Base-by-base conservation (phyloP, 2,113 vertebrate genomes). In the Crotalus helleri region DNA sequence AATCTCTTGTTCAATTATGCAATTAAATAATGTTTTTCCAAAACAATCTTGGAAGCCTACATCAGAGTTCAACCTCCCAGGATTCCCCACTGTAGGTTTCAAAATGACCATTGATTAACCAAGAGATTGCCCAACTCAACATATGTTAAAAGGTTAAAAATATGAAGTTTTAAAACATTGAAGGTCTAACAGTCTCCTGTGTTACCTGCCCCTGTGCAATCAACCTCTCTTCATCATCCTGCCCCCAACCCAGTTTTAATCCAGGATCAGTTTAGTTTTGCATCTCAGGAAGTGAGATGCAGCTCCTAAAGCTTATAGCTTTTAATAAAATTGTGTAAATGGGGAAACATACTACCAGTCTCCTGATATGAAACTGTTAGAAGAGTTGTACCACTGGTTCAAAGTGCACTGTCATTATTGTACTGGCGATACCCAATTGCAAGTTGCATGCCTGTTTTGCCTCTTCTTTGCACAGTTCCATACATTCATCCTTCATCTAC, bases 401-500 rank as follows among this genome's bases (percentile, higher is more conserved):
- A 69, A 15, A 11, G 12, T 69, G 64, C 29, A 64, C 4, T n/a
- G 26, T 29, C 3, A 12, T n/a, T 13, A 69, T 69, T 69, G 15
- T 69, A 2, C 29, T 69, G 64, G 29, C n/a, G 64, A 69, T n/a
- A n/a, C 12, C 64, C 64, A 15, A 69, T 13, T 69, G 64, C 11
- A 69, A 15, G 46, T 46, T 46, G 98, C 99, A 99, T 99, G 69
- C 99, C 99, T 0, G 99, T 99, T 95, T 99, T 98, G 95, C 99
- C 98, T 0, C 98, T 99, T 89, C 99, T 98, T 98, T 99, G 99
- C 87, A 99, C 99, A 0, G 99, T 99, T 21, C 99, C 99, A 0
- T 99, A 99, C 99, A 99, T 99, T 99, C 99, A 99, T 19, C 99
- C 99, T 95, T 99, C 99, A 1, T 99, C 99, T 0, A 99, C 99